Base-by-base conservation (phyloP, 2,113 vertebrate genomes). In the Spheniscus mendiculus region DNA sequence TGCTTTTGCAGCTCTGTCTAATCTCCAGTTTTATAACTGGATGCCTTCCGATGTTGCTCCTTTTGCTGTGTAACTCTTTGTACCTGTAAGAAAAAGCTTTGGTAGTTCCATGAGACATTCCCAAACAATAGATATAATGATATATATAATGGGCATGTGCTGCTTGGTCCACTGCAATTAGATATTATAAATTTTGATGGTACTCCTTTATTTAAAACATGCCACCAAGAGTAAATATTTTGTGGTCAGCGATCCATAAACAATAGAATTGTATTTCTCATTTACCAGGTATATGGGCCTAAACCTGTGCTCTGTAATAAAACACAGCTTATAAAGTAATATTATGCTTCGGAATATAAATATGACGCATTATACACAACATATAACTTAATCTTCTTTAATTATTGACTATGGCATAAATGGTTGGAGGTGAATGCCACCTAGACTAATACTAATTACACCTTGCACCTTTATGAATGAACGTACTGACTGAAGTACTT, bases 361-460 rank as follows among this genome's bases (percentile, higher is more conserved):
- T 90, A 82, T 26, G 40, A 93, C 3, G 6, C 81, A 91, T 82
- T 92, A 78, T 25, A 59, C 36, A 76, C 72, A 82, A 44, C 50
- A 82, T 58, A 38, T 72, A 82, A 96, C 81, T 91, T 81, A 93
- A 78, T 69, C 29, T 42, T 42, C 42, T 42, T 42, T 42, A 42
- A 56, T 76, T 93, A 81, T 56, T 82, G 66, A 94, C 52, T 74
- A 55, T 36, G 45, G 76, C 80, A 77, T 55, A 77, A 95, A 95
- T 1, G 7, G 63, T 87, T 5, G 12, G 44, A 90, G 78, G 44
- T 74, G 83, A 96, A 95, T 82, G 56, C 80, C 18, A 30, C 61
- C 66, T 69, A 45, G 72, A 79, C 90, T 61, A 79, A 81, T 72
- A 76, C 53, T 76, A 95, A 91, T 96, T 92, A 95, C 49, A 72